phyloP scores from a whole-genome alignment of 2,113 vertebrate genomes.

The Baryphthengus martii region DNA sequence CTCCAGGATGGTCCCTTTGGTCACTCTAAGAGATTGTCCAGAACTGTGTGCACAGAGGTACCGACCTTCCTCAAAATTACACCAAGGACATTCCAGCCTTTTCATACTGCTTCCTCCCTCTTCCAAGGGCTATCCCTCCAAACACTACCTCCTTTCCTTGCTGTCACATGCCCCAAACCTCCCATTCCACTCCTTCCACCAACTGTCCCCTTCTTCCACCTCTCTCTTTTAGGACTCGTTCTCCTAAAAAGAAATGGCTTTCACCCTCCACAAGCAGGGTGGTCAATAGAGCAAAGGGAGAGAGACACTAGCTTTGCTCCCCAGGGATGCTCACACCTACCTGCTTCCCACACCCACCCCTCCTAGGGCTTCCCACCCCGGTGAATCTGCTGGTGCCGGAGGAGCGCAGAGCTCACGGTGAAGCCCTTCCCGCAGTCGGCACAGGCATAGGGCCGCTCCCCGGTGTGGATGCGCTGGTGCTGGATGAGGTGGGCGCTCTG shows the following conservation, averaged over 20 bases:
- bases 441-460: slow-evolving; percentile 41
- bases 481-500: slow-evolving; percentile 49
- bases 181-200: background rate
- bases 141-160: background rate
- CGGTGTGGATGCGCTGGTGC: slow-evolving; percentile 35
- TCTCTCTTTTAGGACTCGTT: background rate
- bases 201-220: background rate
- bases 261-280: rapidly evolving
- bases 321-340: background rate
- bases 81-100: background rate
- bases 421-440: slow-evolving; percentile 18
- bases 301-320: background rate
- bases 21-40: rapidly evolving
- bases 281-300: rapidly evolving
- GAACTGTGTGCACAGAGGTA: background rate
- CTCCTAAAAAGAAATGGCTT: background rate
- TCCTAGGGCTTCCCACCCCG: background rate
- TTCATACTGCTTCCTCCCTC: too few species aligned
- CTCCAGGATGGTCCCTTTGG: rapidly evolving
- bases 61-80: background rate
- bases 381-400: slow-evolving; percentile 32
- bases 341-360: background rate
- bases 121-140: background rate
- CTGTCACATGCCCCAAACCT: rapidly evolving
- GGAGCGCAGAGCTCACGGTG: slow-evolving; percentile 17